Percentiles rank a stretch among this genome's conserved stretches.
Evolutionary conservation across 2,888 invertebrate genomes (phyloP).

Genomic region (Apodemia hepburni): DNA sequence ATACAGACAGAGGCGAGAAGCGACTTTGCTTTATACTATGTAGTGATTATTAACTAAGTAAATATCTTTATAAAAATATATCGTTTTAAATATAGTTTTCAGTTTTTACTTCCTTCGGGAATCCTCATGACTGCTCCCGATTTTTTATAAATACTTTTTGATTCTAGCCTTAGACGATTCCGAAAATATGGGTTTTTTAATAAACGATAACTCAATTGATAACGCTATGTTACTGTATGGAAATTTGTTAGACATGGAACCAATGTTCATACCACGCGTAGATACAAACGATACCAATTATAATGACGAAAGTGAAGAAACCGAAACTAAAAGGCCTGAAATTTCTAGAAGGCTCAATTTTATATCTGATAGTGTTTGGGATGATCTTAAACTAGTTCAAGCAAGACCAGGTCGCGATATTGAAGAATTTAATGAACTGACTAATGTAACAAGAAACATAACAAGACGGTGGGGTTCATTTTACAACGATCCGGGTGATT

Average conservation of each 20-base stretch:
- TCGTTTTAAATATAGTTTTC: no score
- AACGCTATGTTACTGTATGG: constrained; percentile 28
- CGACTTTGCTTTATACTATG: no score
- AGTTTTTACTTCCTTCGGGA: no score
- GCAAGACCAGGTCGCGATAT: constrained; percentile 23
- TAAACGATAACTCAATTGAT: constrained; percentile 29
- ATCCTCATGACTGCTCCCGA: no score
- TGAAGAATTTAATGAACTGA: constrained; percentile 32
- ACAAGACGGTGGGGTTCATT: constrained; percentile 25
- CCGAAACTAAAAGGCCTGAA: constrained; percentile 15
- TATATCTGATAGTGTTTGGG: constrained; percentile 3
- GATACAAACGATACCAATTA: constrained; percentile 15
- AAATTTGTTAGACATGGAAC: constrained; percentile 30
- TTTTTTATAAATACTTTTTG: no score
- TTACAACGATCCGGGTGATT: constrained; percentile 28
- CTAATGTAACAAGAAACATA: constrained; percentile 23
- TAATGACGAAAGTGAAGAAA: constrained; percentile 16
- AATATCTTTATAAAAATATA: no score
- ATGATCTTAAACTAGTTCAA: constrained; percentile 21
- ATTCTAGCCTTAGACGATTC: neutral
- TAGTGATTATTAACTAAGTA: no score
- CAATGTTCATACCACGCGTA: constrained; percentile 28
- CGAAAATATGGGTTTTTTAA: constrained; percentile 4
- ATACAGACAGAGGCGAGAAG: no score
- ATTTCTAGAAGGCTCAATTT: neutral